phyloP scores from a whole-genome alignment of 2,888 invertebrate species.

The Enchytraeus crypticus region DNA sequence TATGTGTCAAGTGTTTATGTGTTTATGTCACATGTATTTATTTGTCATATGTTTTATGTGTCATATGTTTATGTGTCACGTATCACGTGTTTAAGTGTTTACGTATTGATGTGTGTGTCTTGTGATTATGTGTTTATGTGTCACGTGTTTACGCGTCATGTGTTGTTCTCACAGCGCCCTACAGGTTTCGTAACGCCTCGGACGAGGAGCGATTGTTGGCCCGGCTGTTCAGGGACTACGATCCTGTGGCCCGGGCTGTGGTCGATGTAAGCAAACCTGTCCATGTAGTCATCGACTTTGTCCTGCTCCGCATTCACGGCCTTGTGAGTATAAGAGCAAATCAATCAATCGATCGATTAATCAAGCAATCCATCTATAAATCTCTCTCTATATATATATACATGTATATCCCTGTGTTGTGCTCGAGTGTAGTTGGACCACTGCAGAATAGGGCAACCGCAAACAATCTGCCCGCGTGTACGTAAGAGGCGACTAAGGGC shows the following conservation, averaged over 20 bases:
- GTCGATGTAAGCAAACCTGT: constrained; percentile 23
- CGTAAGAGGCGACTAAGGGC: too few species aligned
- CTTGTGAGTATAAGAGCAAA: constrained; percentile 25
- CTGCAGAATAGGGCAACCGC: too few species aligned
- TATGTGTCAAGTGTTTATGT: neutral
- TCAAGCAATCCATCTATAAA: too few species aligned
- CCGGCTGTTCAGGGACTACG: constrained; percentile 26
- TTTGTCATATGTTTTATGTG: too few species aligned
- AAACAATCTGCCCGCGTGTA: too few species aligned
- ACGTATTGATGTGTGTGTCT: neutral
- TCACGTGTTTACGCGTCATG: neutral
- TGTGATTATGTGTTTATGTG: neutral
- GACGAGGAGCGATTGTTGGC: constrained; percentile 25
- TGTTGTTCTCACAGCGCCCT: neutral
- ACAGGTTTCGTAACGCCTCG: constrained; percentile 19
- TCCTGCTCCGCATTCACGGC: constrained; percentile 27
- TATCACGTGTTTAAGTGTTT: neutral
- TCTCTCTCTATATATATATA: too few species aligned
- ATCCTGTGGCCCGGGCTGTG: constrained; percentile 26
- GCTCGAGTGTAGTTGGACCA: too few species aligned
- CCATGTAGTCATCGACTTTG: constrained; percentile 21
- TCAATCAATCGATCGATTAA: too few species aligned
- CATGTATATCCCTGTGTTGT: too few species aligned
- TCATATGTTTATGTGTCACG: neutral
- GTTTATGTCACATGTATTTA: neutral